Base-by-base conservation (phyloP, 2,113 vertebrate genomes). In the Pogona vitticeps region DNA sequence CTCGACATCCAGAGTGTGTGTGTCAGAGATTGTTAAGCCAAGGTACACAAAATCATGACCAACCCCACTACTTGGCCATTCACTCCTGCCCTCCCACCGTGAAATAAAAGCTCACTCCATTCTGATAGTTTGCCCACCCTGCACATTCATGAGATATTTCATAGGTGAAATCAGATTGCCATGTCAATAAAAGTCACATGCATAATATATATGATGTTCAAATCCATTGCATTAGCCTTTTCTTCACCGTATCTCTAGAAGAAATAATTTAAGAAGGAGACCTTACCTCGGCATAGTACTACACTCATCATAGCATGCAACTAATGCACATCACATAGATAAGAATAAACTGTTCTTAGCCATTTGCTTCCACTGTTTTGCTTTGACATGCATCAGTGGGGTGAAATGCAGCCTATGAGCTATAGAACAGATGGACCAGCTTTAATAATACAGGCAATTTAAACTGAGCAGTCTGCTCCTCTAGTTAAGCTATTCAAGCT, bases 381-480 rank as follows among this genome's bases (percentile, higher is more conserved):
- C 76, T 67, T 65, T 84, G 15, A 0, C 0, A 80, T 7, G 65
- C 56, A 70, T 33, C 2, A 31, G 52, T 73, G 79, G 46, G 88
- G 77, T 58, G 70, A 94, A 91, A 68, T 40, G 46, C 1, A 52
- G 3, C 15, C 72, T 26, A 31, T 0, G 2, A 92, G 33, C 67
- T 89, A 76, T 56, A 84, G 70, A 84, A 86, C 58, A 93, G 78
- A 87, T 82, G 67, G 10, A 3, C 5, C 59, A 84, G 10, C 6
- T 88, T 93, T 89, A 90, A 85, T 79, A 82, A 86, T 80, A 83
- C 0, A 91, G 33, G 1, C 7, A 82, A 86, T 90, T 94, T 88
- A 33, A 90, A 17, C 42, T 85, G 13, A 83, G 40, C 7, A 89
- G 6, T 70, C 70, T 90, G 77, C 15, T 56, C 92, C 46, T 42